Percentiles rank a stretch among this genome's conserved stretches.
These are phyloP conservation scores for Pogonognathellus flavescens DNA, from an alignment of 1,140 invertebrate species.

Conservation along the genomic window DNA sequence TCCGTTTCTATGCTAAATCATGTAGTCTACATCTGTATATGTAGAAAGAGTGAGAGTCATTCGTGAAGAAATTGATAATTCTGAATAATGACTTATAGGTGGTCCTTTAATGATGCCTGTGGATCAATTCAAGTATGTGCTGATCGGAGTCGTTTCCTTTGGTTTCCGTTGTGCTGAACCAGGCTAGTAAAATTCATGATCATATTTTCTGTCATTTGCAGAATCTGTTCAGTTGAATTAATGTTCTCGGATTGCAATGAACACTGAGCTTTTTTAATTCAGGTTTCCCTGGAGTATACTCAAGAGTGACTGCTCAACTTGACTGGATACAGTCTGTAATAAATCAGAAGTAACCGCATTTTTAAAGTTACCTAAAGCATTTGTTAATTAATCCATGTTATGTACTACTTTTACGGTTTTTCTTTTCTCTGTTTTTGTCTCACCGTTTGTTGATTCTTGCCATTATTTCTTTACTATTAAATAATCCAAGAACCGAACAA, in stretches of 20 bases:
- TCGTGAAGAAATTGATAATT: no score
- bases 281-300: conserved; percentile 53
- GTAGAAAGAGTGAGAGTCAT: no score
- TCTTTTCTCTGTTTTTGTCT: not conserved
- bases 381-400: not conserved
- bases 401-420: not conserved
- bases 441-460: no score
- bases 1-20: no score
- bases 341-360: not conserved
- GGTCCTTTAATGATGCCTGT: conserved; percentile 81
- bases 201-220: no score
- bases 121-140: conserved; percentile 71
- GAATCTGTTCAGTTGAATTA: no score
- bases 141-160: conserved; percentile 82
- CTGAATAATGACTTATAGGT: conserved; percentile 15
- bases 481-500: no score
- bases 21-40: no score
- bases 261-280: not conserved
- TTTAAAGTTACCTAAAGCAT: no score
- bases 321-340: conserved; percentile 69
- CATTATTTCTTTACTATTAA: no score
- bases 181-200: not conserved
- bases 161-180: conserved; percentile 80
- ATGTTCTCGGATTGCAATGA: not conserved
- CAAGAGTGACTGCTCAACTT: conserved; percentile 74